Conservation (phyloP, 2,113 vertebrate species). For the Chloropsis hardwickii region DNA sequence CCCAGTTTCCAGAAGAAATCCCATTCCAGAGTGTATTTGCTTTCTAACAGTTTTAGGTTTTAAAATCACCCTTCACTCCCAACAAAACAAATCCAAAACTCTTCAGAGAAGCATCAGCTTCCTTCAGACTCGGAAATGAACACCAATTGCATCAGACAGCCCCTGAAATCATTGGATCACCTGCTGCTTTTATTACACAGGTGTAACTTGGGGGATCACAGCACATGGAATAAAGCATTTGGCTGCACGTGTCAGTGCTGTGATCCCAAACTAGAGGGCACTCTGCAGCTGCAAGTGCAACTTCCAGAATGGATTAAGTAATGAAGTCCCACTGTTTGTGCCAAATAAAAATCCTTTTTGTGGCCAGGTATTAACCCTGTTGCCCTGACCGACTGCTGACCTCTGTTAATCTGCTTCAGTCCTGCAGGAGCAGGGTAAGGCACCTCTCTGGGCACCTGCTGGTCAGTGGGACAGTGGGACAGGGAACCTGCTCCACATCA, state of each 20-base stretch:
- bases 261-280: conserved; percentile 23
- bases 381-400: conserved; percentile 23
- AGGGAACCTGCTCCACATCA: background rate
- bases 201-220: background rate
- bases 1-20: background rate
- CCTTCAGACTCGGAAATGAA: background rate
- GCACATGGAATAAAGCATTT: background rate
- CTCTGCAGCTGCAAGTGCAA: background rate
- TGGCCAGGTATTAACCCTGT: conserved; percentile 10
- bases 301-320: background rate
- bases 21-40: background rate
- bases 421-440: background rate
- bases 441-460: background rate
- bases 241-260: background rate
- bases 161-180: background rate
- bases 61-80: background rate
- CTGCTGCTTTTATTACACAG: background rate
- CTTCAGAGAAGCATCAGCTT: background rate
- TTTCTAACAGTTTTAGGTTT: background rate
- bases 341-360: conserved; percentile 21
- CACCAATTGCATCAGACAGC: background rate
- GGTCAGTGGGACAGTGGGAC: conserved; percentile 22
- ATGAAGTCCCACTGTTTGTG: background rate
- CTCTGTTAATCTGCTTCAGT: conserved; percentile 19
- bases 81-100: background rate